Conservation (phyloP, 2,888 invertebrate genomes). For the Rosalia funebris region DNA sequence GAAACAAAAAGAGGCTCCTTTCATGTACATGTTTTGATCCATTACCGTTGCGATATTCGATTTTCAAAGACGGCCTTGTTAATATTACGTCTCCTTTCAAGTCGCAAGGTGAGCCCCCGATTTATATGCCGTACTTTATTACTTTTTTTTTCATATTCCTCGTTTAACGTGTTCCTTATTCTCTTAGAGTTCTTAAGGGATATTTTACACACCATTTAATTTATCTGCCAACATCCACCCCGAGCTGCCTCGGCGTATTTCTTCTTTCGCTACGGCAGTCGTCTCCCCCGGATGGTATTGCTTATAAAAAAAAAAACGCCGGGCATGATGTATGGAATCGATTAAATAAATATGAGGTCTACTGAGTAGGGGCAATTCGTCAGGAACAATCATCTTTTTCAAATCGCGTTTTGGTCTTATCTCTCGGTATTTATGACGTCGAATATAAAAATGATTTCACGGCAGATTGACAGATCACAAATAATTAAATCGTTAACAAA, state of each 20-base stretch:
- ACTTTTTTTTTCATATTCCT: conserved; percentile 20
- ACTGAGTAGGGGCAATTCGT: background rate
- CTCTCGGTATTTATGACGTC: no score
- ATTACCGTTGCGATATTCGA: conserved; percentile 9
- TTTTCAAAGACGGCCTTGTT: conserved; percentile 5
- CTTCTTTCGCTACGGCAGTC: background rate
- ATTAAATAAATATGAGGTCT: conserved; percentile 16
- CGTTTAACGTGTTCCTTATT: conserved; percentile 16
- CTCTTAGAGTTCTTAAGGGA: conserved; percentile 15
- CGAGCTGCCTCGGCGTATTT: conserved; percentile 5
- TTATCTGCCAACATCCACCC: conserved; percentile 19
- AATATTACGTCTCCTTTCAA: conserved; percentile 11
- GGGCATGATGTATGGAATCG: background rate
- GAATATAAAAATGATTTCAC: no score
- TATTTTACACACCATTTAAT: conserved; percentile 25
- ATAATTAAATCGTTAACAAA: no score
- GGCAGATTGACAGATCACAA: no score
- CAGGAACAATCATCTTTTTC: background rate
- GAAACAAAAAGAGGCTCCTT: background rate
- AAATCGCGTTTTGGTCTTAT: background rate
- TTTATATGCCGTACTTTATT: conserved; percentile 16
- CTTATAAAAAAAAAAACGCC: background rate
- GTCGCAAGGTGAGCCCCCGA: conserved; percentile 6
- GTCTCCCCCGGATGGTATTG: no score
- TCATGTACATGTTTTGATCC: background rate